These are phyloP conservation scores for Asobara japonica DNA, from an alignment of 1,140 invertebrate genomes.

Conservation along the genomic window DNA sequence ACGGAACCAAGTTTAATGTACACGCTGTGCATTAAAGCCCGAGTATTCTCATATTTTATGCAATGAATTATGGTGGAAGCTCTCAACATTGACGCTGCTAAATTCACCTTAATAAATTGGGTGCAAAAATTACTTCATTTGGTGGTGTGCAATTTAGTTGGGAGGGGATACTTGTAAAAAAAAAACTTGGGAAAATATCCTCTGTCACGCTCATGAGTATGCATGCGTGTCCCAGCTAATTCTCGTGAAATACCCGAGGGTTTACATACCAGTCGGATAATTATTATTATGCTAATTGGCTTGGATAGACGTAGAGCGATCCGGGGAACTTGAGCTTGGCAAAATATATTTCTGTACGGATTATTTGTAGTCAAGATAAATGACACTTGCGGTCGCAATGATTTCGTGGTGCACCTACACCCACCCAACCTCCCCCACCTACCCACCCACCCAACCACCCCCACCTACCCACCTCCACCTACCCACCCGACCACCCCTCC, in stretches of 20 bases:
- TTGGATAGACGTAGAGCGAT: neutral
- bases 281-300: constrained; percentile 8
- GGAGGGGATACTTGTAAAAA: neutral
- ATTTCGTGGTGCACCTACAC: too few species aligned
- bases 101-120: too few species aligned
- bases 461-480: too few species aligned
- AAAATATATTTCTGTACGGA: neutral
- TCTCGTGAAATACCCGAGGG: neutral
- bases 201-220: constrained; percentile 9
- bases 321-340: neutral
- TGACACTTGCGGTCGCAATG: neutral
- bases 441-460: too few species aligned
- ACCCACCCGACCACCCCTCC: too few species aligned
- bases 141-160: neutral
- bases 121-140: neutral
- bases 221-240: constrained; percentile 11
- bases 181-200: constrained; percentile 5
- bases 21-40: neutral
- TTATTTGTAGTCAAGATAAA: neutral
- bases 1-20: neutral
- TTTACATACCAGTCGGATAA: neutral
- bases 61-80: neutral
- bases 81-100: too few species aligned
- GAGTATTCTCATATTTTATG: neutral
- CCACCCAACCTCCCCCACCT: too few species aligned